Percentiles rank a stretch among this genome's conserved stretches.
Conservation (phyloP, 2,113 vertebrate genomes). For the Sinocyclocheilus rhinocerous region DNA sequence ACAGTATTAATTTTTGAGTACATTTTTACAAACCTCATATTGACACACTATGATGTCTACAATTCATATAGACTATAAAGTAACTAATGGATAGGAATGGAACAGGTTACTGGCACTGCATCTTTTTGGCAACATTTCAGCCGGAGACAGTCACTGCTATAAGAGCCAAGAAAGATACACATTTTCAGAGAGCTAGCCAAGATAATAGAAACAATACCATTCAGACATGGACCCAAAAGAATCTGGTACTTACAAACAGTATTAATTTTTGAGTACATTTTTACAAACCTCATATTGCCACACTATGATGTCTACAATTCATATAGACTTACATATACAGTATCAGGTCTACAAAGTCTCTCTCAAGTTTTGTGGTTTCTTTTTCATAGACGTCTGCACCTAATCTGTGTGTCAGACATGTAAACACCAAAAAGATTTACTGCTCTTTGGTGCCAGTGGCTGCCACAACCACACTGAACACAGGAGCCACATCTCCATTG, state of each 20-base stretch:
- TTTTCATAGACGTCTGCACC: conserved; percentile 52
- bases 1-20: no score
- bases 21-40: no score
- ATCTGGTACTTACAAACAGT: background rate
- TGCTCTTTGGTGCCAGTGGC: conserved; percentile 63
- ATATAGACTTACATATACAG: background rate
- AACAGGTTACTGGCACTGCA: conserved; percentile 45
- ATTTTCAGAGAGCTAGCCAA: conserved; percentile 44
- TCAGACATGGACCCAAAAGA: background rate
- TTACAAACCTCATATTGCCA: background rate
- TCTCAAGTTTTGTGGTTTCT: conserved; percentile 26
- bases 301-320: background rate
- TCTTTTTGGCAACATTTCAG: conserved; percentile 51
- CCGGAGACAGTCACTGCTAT: conserved; percentile 49
- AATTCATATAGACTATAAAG: no score
- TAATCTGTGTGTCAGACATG: conserved; percentile 69
- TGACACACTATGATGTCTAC: no score
- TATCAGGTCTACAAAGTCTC: background rate
- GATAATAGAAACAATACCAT: conserved; percentile 53
- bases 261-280: background rate
- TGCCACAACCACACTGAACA: background rate
- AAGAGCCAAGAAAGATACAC: conserved; percentile 49
- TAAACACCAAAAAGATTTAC: conserved; percentile 75
- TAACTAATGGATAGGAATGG: no score
- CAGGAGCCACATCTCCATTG: conserved; percentile 43